Percentiles rank a stretch among this genome's conserved stretches.
These are phyloP conservation scores for Sigmodon hispidus DNA, from an alignment of 2,113 vertebrate genomes.

Conservation along the genomic window DNA sequence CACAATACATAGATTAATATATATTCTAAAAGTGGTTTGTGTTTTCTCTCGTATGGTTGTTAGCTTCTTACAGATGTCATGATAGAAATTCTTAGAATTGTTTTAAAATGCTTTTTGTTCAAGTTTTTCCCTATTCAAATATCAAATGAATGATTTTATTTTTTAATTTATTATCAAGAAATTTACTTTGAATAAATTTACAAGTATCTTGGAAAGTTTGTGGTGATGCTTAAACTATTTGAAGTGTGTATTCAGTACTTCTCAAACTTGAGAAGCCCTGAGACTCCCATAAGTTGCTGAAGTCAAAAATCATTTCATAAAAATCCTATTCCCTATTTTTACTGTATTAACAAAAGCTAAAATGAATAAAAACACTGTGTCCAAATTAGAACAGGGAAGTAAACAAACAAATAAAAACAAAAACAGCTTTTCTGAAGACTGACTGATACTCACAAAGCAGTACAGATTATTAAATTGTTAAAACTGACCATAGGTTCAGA, in stretches of 20 bases:
- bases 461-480: conserved; percentile 41
- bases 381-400: not conserved
- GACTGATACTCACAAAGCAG: not conserved
- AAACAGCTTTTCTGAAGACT: not conserved
- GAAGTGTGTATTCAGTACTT: conserved; percentile 4
- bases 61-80: not conserved
- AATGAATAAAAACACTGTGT: not conserved
- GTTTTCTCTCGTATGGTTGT: not conserved
- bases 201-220: not conserved
- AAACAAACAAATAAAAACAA: not conserved
- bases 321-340: not conserved
- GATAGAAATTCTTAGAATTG: not conserved
- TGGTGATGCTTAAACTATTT: not conserved
- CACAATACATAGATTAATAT: not conserved
- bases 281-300: not conserved
- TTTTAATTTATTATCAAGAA: conserved; percentile 25
- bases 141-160: not conserved
- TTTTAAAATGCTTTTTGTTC: not conserved
- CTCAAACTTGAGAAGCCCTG: not conserved
- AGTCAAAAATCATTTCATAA: not conserved
- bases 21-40: not conserved
- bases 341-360: not conserved
- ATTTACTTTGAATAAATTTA: not conserved
- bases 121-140: conserved; percentile 10
- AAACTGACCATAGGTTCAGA: not conserved